Conservation (phyloP, 2,888 invertebrate genomes). For the Xanthorhoe designata region DNA sequence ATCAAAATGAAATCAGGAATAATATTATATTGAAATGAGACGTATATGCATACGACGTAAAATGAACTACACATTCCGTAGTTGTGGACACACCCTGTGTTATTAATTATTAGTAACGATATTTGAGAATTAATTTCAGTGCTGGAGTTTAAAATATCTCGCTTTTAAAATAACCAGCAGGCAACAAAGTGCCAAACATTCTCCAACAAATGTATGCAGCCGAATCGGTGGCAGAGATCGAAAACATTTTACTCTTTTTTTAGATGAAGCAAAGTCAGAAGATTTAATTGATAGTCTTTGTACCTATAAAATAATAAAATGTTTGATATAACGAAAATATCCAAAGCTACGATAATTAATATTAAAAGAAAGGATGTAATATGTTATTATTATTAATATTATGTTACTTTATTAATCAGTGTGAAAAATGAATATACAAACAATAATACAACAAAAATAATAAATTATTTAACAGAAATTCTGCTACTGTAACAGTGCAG, state of each 20-base stretch:
- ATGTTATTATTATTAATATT: too few species aligned
- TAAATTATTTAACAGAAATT: not conserved
- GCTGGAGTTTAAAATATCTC: not conserved
- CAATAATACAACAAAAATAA: too few species aligned
- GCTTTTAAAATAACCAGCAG: slow-evolving; percentile 19
- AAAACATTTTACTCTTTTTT: slow-evolving; percentile 15
- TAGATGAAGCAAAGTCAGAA: not conserved
- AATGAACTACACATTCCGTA: not conserved
- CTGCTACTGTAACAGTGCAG: not conserved
- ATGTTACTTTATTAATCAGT: too few species aligned
- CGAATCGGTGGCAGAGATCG: slow-evolving; percentile 15
- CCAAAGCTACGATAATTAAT: too few species aligned
- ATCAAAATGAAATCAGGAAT: too few species aligned
- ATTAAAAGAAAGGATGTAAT: too few species aligned
- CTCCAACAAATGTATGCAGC: slow-evolving; percentile 26
- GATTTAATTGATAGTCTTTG: too few species aligned
- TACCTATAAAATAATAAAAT: too few species aligned
- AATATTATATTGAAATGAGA: too few species aligned
- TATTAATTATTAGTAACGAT: not conserved
- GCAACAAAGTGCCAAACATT: slow-evolving; percentile 27
- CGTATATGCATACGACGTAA: too few species aligned
- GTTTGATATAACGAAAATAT: too few species aligned
- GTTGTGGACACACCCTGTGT: not conserved
- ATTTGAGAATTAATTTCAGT: slow-evolving; percentile 5
- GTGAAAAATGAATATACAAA: too few species aligned